These are phyloP conservation scores for Mus caroli DNA, from an alignment of 2,797 vertebrate species.

Conservation along the genomic window DNA sequence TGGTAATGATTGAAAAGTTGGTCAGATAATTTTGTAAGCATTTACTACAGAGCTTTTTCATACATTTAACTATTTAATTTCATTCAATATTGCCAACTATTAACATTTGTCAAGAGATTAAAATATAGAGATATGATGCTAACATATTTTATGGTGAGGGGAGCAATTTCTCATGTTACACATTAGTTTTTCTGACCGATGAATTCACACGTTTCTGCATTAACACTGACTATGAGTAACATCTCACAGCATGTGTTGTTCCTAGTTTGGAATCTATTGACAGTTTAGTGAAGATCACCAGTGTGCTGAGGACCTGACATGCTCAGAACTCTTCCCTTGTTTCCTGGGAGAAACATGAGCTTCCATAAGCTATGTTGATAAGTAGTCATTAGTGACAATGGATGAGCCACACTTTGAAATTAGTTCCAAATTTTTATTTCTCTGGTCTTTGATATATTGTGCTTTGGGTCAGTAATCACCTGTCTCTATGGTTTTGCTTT, in stretches of 20 bases:
- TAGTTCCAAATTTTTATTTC: slow-evolving; percentile 16
- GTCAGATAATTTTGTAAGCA: not conserved
- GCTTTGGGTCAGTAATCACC: slow-evolving; percentile 16
- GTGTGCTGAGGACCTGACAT: not conserved
- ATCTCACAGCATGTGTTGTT: not conserved
- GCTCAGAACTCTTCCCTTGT: not conserved
- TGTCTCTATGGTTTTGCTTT: not conserved
- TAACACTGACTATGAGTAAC: slow-evolving; percentile 11
- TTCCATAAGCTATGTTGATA: slow-evolving; percentile 44
- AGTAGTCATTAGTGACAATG: not conserved
- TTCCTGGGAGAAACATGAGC: slow-evolving; percentile 37
- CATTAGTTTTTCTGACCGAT: not conserved
- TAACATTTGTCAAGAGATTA: not conserved
- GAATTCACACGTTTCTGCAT: not conserved
- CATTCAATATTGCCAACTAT: not conserved
- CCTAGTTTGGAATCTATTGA: not conserved
- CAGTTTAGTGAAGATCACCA: not conserved
- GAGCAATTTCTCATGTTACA: not conserved
- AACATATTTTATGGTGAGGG: not conserved
- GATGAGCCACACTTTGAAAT: not conserved
- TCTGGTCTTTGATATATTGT: not conserved
- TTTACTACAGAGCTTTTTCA: not conserved
- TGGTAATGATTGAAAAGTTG: not conserved
- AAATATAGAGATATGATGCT: not conserved
- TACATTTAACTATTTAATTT: not conserved